Percentiles rank a stretch among this genome's conserved stretches.
phyloP scores from a whole-genome alignment of 2,113 vertebrate genomes.

The Myocastor coypus region DNA sequence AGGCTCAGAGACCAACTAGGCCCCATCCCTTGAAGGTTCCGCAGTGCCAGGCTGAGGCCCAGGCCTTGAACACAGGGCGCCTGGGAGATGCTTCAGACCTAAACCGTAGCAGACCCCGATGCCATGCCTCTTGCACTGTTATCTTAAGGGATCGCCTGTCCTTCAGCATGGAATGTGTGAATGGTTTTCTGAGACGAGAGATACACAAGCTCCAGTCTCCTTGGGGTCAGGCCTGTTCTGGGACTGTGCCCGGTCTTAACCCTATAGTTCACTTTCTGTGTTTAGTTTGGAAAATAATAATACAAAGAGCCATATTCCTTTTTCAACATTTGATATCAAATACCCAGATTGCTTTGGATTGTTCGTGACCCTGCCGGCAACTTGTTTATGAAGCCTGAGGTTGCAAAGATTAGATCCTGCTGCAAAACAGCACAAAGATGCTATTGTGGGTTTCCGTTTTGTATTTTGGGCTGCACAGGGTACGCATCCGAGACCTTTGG shows the following conservation, averaged over 20 bases:
- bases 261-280: background rate
- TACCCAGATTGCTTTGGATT: constrained; percentile 30
- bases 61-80: background rate
- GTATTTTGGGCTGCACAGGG: constrained; percentile 63
- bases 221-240: background rate
- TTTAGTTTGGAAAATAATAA: constrained; percentile 47
- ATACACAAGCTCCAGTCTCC: background rate
- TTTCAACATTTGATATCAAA: constrained; percentile 44
- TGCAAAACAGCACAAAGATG: constrained; percentile 40
- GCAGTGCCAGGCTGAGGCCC: background rate
- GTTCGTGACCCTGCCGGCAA: constrained; percentile 3
- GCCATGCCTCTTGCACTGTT: background rate
- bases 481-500: constrained; percentile 53
- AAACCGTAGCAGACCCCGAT: background rate
- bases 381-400: constrained; percentile 34
- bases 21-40: background rate
- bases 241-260: background rate
- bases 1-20: background rate
- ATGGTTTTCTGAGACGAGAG: constrained; percentile 10
- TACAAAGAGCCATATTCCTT: constrained; percentile 18
- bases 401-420: constrained; percentile 53
- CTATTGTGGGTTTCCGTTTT: constrained; percentile 60
- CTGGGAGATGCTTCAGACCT: background rate
- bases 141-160: background rate
- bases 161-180: constrained; percentile 2